Evolutionary conservation across 2,797 vertebrate species (phyloP).

Genomic region (Malurus splendens): DNA sequence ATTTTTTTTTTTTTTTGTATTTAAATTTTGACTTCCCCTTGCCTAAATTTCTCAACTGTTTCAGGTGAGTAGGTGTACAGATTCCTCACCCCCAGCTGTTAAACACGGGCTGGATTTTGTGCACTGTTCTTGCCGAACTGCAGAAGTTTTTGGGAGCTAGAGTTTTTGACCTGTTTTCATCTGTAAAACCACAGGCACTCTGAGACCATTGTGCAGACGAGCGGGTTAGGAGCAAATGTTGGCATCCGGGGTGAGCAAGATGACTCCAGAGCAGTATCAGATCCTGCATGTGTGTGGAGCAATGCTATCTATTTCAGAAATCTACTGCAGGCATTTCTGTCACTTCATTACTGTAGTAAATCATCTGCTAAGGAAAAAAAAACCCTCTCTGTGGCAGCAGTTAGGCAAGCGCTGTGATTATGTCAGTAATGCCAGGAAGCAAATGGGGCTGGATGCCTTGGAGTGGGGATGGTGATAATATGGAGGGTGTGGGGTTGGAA

Average conservation of each 20-base stretch:
- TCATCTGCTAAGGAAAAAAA: neutral
- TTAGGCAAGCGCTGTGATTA: slow-evolving; percentile 27
- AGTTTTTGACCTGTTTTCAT: neutral
- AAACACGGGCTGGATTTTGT: neutral
- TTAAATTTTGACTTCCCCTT: neutral
- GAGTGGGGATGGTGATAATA: neutral
- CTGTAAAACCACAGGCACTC: neutral
- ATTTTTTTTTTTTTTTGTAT: neutral
- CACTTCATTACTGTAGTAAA: slow-evolving; percentile 26
- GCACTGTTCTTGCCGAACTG: neutral
- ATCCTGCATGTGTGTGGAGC: neutral
- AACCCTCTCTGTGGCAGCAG: neutral
- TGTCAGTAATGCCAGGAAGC: slow-evolving; percentile 11
- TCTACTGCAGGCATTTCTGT: slow-evolving; percentile 32
- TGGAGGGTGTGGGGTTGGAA: neutral
- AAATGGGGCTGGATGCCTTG: neutral
- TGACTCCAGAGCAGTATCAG: neutral
- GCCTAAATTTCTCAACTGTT: neutral
- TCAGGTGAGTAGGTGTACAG: neutral
- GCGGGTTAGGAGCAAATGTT: neutral
- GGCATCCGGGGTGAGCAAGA: neutral
- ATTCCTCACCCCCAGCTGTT: neutral
- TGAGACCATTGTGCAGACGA: neutral
- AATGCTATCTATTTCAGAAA: slow-evolving; percentile 30
- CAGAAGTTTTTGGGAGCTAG: neutral